phyloP scores from a whole-genome alignment of 2,888 invertebrate species.

The Molorchus minor region DNA sequence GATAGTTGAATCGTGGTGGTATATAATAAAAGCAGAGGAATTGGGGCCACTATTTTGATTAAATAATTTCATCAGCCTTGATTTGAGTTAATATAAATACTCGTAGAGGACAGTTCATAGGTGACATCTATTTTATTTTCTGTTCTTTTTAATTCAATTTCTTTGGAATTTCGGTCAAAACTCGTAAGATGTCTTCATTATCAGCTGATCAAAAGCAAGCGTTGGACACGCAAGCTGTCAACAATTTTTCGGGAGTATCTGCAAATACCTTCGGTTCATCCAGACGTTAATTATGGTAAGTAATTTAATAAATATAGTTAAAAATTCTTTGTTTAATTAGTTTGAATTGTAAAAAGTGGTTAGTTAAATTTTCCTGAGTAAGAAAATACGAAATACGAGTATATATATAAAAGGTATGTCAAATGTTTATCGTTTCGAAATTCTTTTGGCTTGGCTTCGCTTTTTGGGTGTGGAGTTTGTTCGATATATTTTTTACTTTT shows the following conservation, averaged over 20 bases:
- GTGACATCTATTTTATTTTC: conserved; percentile 17
- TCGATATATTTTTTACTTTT: conserved; percentile 24
- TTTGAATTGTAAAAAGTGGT: no score
- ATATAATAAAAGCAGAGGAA: conserved; percentile 23
- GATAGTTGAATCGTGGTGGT: conserved; percentile 15
- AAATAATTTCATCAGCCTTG: conserved; percentile 33
- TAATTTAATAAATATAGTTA: conserved; percentile 36
- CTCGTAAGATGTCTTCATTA: conserved; percentile 56
- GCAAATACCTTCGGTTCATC: conserved; percentile 87
- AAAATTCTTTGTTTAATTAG: background rate
- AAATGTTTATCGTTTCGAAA: conserved; percentile 35
- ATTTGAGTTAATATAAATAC: conserved; percentile 13
- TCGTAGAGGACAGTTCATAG: conserved; percentile 5
- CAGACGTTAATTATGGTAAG: conserved; percentile 86
- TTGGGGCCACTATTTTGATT: conserved; percentile 23
- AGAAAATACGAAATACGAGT: no score
- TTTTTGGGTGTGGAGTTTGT: conserved; percentile 49
- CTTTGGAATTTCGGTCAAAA: conserved; percentile 35
- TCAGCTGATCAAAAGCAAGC: conserved; percentile 56
- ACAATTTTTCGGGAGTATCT: conserved; percentile 87
- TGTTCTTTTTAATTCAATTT: conserved; percentile 24
- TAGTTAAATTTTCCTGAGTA: no score
- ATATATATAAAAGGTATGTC: no score
- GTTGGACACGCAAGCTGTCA: conserved; percentile 57
- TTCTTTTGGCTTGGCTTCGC: conserved; percentile 49